Evolutionary conservation across 1,140 invertebrate genomes (phyloP), one percentile per base, ranked within the genome.

Genomic region (Conus ventricosus): DNA sequence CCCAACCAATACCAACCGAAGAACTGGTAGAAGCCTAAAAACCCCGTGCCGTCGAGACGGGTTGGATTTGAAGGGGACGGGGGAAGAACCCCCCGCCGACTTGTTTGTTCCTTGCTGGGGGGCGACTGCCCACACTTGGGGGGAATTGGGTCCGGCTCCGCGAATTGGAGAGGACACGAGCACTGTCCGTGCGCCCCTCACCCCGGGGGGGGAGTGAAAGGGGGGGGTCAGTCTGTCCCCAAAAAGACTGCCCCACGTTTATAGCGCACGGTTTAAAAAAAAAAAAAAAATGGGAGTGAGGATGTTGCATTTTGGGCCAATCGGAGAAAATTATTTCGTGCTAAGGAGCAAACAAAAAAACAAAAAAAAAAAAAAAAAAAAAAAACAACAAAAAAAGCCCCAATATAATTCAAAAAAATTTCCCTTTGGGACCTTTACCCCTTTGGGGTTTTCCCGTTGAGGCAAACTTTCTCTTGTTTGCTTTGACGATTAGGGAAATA

Each of bases 51-150:
- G 94, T 99, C 98, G 88, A 97, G 83, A 98, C 96, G 93, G 97
- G 95, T 99, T 99, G 7, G 98, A 98, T 92, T 97, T 96, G 95
- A 99, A 99, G 10, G 98, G 98, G 20, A 99, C 97, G 91, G 98
- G 96, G 95, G 99, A 99, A 95, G 99, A 99, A 91, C 97, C 97
- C 76, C 97, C 96, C 93, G 99, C 98, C 20, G 98, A 99, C 90
- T 97, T 97, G 67, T 96, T 57, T 91, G 88, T 75, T 93, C 93
- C 55, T 94, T 93, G 15, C 92, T 89, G 91, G 92, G 82, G 89
- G 91, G 91, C 97, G 96, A 86, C 92, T 97, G 97, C 15, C 98
- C 98, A 94, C 98, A 99, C 93, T 98, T 97, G 93, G 97, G 96
- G 27, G 96, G 96, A 94, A 97, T 98, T 98, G 91, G 96, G 95